phyloP scores from a whole-genome alignment of 2,113 vertebrate genomes.

The Pangasianodon hypophthalmus region DNA sequence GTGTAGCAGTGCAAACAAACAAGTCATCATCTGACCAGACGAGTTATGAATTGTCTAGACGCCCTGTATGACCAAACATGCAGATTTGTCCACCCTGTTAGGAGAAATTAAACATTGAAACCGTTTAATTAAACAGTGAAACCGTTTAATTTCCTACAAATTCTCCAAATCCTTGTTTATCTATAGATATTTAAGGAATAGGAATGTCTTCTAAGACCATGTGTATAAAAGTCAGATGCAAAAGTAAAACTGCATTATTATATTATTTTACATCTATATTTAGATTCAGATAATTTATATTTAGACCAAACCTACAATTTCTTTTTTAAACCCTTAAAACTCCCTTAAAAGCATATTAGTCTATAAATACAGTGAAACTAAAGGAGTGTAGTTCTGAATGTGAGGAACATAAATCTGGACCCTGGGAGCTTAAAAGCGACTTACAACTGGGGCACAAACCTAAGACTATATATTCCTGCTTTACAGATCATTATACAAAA shows the following conservation, averaged over 20 bases:
- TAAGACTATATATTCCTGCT: not conserved
- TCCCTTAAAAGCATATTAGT: not conserved
- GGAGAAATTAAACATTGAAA: not conserved
- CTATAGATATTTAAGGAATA: not conserved
- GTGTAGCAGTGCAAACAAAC: not conserved
- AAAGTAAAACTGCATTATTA: too few relatives aligned
- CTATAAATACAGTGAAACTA: not conserved
- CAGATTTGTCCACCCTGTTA: not conserved
- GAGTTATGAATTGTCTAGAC: not conserved
- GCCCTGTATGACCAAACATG: not conserved
- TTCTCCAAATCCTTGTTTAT: too few relatives aligned
- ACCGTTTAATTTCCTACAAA: too few relatives aligned
- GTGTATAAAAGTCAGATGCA: too few relatives aligned
- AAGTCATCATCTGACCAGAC: not conserved
- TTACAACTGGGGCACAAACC: not conserved
- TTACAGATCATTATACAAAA: not conserved
- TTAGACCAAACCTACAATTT: not conserved
- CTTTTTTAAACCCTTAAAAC: not conserved
- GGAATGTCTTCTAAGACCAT: not conserved
- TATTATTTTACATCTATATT: too few relatives aligned
- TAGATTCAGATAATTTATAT: not conserved
- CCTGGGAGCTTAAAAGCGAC: not conserved
- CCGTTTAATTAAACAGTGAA: not conserved
- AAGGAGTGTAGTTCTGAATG: too few relatives aligned
- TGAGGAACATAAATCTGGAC: not conserved